Evolutionary conservation across 2,888 invertebrate species (phyloP), one percentile per base, ranked within the genome.

Genomic region (Dicyrtomina minuta): DNA sequence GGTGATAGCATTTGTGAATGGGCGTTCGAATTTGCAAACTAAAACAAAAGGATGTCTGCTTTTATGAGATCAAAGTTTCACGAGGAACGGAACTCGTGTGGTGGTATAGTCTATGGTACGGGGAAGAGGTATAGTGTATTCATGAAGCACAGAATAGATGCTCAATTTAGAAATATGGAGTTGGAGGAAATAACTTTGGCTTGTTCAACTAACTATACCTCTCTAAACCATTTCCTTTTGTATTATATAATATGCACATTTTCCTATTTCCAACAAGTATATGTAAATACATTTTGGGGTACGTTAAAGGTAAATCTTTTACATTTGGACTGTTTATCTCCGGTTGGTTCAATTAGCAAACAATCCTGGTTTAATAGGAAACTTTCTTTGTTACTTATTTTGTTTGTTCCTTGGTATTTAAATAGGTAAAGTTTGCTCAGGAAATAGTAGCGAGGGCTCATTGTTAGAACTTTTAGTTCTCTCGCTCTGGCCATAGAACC

Each of bases 31-130:
- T 62, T 49, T 49, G 49, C 62, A 62, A 62, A 62, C 20, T 20
- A 44, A 62, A 62, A 61, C 49, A 61, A 49, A 61, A 46, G 27
- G 62, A 62, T 61, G 49, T 62, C 49, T 62, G 24, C 49, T 49
- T 43, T 62, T 62, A 49, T 27, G 49, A 27, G 46, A 62, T 62
- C 62, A 46, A 46, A 62, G 49, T 62, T 62, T 46, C 8, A 22
- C 27, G n/a, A n/a, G n/a, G n/a, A n/a, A n/a, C n/a, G 27, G 49
- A 49, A 10, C 33, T 17, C 24, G 10, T 20, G n/a, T n/a, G n/a
- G n/a, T n/a, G n/a, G n/a, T n/a, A n/a, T n/a, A n/a, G n/a, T n/a
- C n/a, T n/a, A n/a, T n/a, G n/a, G n/a, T n/a, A n/a, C n/a, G n/a
- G n/a, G 24, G 51, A 24, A 51, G n/a, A n/a, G n/a, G n/a, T n/a